A percentile compares a stretch with the other conserved stretches of the same genome.
These are phyloP conservation scores for Agapornis roseicollis DNA, from an alignment of 2,113 vertebrate genomes.

Conservation along the genomic window DNA sequence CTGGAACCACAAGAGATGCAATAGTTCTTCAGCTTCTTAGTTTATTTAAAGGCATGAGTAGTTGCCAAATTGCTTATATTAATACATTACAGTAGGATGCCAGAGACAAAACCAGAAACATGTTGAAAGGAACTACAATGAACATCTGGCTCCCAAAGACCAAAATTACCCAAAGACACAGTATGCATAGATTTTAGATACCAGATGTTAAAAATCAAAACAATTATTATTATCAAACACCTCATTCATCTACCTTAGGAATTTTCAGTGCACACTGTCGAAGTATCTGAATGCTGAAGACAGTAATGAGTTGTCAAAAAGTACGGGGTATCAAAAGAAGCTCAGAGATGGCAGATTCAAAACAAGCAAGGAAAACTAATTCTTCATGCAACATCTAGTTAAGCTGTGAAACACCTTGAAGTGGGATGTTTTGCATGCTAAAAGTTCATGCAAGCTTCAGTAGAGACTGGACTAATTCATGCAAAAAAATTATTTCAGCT, in stretches of 20 bases:
- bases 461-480: not conserved
- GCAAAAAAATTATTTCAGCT: not conserved
- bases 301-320: constrained; percentile 1
- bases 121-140: constrained; percentile 5
- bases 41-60: constrained; percentile 49
- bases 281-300: not conserved
- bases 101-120: not conserved
- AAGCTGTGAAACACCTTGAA: not conserved
- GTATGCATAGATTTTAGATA: not conserved
- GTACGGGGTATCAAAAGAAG: not conserved
- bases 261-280: not conserved
- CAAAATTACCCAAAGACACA: not conserved
- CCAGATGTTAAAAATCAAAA: constrained; percentile 48
- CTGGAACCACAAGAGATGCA: constrained; percentile 9
- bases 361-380: not conserved
- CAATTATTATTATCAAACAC: constrained; percentile 4
- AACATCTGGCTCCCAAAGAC: constrained; percentile 32
- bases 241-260: not conserved
- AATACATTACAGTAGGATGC: constrained; percentile 34
- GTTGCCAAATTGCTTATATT: constrained; percentile 51
- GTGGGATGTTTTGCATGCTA: not conserved
- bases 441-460: not conserved
- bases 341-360: not conserved
- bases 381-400: not conserved
- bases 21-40: not conserved